A percentile compares a stretch with the other conserved stretches of the same genome.
Evolutionary conservation across 2,113 vertebrate genomes (phyloP).

Genomic region (Deroptyus accipitrinus): DNA sequence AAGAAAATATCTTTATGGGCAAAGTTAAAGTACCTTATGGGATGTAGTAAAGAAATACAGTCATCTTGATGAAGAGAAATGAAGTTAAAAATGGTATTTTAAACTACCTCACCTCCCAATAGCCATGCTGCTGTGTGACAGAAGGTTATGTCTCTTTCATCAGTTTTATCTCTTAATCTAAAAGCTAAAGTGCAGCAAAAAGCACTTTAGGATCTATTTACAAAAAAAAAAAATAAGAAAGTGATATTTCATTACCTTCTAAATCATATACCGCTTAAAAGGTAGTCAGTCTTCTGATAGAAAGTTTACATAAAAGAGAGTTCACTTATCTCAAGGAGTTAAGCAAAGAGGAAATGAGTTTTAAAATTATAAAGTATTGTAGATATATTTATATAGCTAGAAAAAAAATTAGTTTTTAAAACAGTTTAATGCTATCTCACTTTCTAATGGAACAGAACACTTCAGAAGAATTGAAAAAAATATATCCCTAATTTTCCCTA

Average conservation of each 20-base stretch:
- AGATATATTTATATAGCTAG: not conserved
- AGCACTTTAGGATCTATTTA: conserved; percentile 59
- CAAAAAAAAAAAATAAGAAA: not conserved
- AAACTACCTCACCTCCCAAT: conserved; percentile 50
- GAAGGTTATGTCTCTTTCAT: conserved; percentile 57
- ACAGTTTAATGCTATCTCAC: not conserved
- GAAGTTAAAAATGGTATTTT: conserved; percentile 55
- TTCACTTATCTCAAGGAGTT: conserved; percentile 32
- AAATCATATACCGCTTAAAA: conserved; percentile 42
- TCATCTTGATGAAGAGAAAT: conserved; percentile 16
- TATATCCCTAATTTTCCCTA: not conserved
- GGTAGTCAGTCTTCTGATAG: conserved; percentile 44
- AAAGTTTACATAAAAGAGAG: conserved; percentile 30
- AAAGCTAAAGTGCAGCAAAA: conserved; percentile 60
- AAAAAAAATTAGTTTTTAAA: not conserved
- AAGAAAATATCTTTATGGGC: not conserved
- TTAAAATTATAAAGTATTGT: conserved; percentile 8
- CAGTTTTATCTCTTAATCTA: conserved; percentile 63
- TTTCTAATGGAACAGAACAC: not conserved
- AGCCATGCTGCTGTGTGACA: conserved; percentile 31
- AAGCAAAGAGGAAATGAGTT: conserved; percentile 40
- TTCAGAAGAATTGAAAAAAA: not conserved
- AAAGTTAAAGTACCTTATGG: conserved; percentile 25
- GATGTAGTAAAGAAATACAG: conserved; percentile 24
- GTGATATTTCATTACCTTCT: conserved; percentile 63